Percentiles rank a stretch among this genome's conserved stretches.
Evolutionary conservation across 2,888 invertebrate species (phyloP).

Genomic region (Craniophora ligustri): DNA sequence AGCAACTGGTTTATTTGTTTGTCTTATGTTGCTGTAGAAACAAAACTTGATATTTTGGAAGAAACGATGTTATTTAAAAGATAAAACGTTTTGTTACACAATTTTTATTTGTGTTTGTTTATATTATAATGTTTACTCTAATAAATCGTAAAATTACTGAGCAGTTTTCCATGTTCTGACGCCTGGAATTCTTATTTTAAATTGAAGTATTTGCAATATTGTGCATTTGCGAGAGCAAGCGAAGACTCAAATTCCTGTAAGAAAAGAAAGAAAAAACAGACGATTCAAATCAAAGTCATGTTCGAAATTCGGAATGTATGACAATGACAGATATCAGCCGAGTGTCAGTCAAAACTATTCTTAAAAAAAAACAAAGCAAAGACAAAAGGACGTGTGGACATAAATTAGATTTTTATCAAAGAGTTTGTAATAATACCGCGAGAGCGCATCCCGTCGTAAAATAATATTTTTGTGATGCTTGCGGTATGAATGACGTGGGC

Average conservation of each 20-base stretch:
- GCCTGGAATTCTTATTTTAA: background rate
- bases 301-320: constrained; percentile 34
- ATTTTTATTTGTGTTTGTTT: constrained; percentile 29
- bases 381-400: constrained; percentile 37
- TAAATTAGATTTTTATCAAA: constrained; percentile 48
- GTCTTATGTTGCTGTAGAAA: background rate
- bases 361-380: constrained; percentile 33
- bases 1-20: background rate
- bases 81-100: constrained; percentile 22
- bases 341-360: constrained; percentile 31
- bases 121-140: constrained; percentile 24
- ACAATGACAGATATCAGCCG: constrained; percentile 12
- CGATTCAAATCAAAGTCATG: constrained; percentile 8
- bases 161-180: background rate
- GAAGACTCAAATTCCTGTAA: too few relatives aligned
- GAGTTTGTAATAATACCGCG: constrained; percentile 12
- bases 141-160: constrained; percentile 15
- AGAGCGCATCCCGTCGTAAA: constrained; percentile 47
- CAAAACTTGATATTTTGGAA: constrained; percentile 25
- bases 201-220: background rate
- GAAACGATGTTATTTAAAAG: constrained; percentile 22
- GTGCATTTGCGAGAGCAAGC: too few relatives aligned
- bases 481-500: constrained; percentile 26
- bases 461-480: constrained; percentile 10
- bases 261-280: background rate